Base-by-base conservation (phyloP, 2,113 vertebrate species). In the Tupaia chinensis region DNA sequence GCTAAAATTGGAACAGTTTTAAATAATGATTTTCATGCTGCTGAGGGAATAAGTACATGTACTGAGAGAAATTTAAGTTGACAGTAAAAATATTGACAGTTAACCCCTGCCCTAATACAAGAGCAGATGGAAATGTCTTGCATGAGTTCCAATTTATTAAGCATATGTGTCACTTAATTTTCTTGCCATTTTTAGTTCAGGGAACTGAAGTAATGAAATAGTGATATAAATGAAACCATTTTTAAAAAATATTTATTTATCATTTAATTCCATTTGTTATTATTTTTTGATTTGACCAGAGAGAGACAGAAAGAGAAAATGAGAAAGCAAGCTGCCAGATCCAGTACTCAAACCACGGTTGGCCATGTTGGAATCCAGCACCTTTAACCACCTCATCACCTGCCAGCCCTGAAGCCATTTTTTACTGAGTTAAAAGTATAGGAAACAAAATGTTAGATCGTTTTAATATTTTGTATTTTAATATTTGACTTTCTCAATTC, bases 151-250 rank as follows among this genome's bases (percentile, higher is more conserved):
- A 98, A 88, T 98, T 98, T 96, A 98, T 98, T 99, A 98, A 98
- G 93, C 93, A 98, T 98, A 98, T 97, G 93, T 98, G 98, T 98
- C 97, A 97, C 91, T 98, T 98, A 98, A 97, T 98, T 98, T 98
- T 98, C 94, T 94, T 97, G 95, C 83, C 94, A 66, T 98, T 98
- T 97, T 97, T 91, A 91, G 19, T 98, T 96, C 84, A 96, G 94
- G 93, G 94, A 97, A 97, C 23, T 97, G 90, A 98, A 97, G 60
- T 98, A 80, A 92, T 95, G 58, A 97, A 97, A 98, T 87, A 97
- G 87, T 93, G 91, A 85, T 98, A 95, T 96, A 97, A 98, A 98
- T 98, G 97, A 98, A 98, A 79, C 74, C 4, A 25, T 22, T 95
- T 97, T 60, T 96, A 44, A 44, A 44, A 44, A 44, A 44, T 44